A percentile compares a stretch with the other conserved stretches of the same genome.
Evolutionary conservation across 2,797 vertebrate genomes (phyloP).

Genomic region (Monodelphis domestica): DNA sequence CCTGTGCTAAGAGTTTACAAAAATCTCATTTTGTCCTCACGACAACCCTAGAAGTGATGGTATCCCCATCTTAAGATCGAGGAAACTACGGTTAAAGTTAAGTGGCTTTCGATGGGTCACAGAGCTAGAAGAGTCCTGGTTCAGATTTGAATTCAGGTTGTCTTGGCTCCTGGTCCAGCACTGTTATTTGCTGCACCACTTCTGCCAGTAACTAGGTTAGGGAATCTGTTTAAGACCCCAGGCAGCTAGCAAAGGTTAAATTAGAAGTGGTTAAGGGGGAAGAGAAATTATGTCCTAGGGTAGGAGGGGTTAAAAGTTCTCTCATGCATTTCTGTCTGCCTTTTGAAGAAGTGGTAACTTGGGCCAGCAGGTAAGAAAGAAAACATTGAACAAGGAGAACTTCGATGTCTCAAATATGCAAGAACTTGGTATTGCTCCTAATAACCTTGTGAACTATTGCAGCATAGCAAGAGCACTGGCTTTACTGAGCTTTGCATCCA

Average conservation of each 20-base stretch:
- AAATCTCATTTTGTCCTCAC: background rate
- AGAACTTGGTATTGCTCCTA: background rate
- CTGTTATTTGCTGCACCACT: background rate
- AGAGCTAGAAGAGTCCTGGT: background rate
- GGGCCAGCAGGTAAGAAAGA: constrained; percentile 13
- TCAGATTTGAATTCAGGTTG: background rate
- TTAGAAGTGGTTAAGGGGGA: background rate
- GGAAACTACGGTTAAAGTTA: background rate
- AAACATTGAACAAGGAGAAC: background rate
- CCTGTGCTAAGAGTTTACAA: background rate
- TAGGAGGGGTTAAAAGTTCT: background rate
- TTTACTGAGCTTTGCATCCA: background rate
- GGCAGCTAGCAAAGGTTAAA: background rate
- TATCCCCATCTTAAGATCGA: background rate
- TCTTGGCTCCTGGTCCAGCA: background rate
- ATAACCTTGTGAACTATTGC: background rate
- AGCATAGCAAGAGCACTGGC: background rate
- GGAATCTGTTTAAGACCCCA: background rate
- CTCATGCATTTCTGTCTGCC: background rate
- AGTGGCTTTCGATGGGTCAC: background rate
- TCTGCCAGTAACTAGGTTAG: background rate
- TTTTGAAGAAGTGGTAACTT: constrained; percentile 4
- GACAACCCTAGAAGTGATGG: background rate
- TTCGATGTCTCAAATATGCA: background rate
- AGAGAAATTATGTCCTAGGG: background rate